These are phyloP conservation scores for Leucophenga maculata DNA, from an alignment of 2,888 invertebrate species.

Conservation along the genomic window DNA sequence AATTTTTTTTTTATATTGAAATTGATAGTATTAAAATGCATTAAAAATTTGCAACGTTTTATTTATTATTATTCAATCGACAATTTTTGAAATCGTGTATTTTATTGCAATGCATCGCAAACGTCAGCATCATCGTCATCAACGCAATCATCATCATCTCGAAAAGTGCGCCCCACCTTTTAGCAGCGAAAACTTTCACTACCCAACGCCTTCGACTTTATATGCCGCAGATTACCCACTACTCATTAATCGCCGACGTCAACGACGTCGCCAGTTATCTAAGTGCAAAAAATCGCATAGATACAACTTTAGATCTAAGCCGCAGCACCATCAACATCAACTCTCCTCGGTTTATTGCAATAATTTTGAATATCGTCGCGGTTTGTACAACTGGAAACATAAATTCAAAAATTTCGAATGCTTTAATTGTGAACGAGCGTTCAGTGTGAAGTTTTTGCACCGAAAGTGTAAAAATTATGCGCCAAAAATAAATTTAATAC, in stretches of 20 bases:
- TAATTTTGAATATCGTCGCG: slow-evolving; percentile 15
- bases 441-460: slow-evolving; percentile 3
- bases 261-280: background rate
- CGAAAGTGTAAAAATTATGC: background rate
- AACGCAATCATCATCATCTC: background rate
- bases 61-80: background rate
- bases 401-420: slow-evolving; percentile 9
- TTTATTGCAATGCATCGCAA: slow-evolving; percentile 11
- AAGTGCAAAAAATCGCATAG: slow-evolving; percentile 13
- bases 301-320: background rate
- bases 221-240: background rate
- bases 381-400: slow-evolving; percentile 16
- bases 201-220: background rate
- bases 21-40: slow-evolving; percentile 16
- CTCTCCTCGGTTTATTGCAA: slow-evolving; percentile 2
- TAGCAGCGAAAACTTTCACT: background rate
- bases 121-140: background rate
- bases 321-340: background rate
- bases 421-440: slow-evolving; percentile 1
- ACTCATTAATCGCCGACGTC: background rate
- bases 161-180: background rate
- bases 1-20: background rate
- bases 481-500: slow-evolving; percentile 8
- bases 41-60: slow-evolving; percentile 11
- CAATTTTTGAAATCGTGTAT: background rate